Percentiles rank a stretch among this genome's conserved stretches.
Conservation (phyloP, 2,113 vertebrate genomes). For the Erythrocercus mccallii region DNA sequence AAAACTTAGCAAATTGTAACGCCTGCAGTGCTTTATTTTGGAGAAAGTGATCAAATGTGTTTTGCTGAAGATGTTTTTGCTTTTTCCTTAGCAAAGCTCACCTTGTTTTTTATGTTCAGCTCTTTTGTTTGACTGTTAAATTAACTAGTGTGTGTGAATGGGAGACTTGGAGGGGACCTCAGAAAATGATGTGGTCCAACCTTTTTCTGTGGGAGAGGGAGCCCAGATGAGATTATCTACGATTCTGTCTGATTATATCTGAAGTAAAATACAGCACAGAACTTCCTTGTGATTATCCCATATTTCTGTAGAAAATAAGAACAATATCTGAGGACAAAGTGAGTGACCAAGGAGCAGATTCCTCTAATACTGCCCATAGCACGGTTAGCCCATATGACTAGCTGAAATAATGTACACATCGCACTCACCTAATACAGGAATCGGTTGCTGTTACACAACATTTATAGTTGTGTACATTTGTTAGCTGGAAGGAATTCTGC, state of each 20-base stretch:
- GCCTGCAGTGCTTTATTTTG: neutral
- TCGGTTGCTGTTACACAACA: neutral
- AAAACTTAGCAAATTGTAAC: neutral
- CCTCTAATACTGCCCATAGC: neutral
- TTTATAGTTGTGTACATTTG: neutral
- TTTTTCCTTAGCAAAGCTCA: neutral
- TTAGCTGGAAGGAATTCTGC: neutral
- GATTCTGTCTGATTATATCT: accelerated
- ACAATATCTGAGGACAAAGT: neutral
- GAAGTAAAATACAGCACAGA: neutral
- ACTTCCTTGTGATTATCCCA: neutral
- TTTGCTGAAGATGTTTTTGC: neutral
- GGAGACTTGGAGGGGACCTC: neutral
- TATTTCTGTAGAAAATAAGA: neutral
- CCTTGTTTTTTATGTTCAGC: neutral
- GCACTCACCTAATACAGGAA: neutral
- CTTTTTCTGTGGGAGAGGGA: neutral
- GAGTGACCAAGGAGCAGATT: neutral
- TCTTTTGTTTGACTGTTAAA: neutral
- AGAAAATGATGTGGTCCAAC: neutral
- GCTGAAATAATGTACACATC: neutral
- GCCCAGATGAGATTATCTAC: neutral
- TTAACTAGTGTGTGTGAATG: neutral
- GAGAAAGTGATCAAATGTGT: neutral
- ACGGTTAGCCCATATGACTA: neutral